Conservation (phyloP, 1,140 invertebrate genomes). For the Drosophila insularis region DNA sequence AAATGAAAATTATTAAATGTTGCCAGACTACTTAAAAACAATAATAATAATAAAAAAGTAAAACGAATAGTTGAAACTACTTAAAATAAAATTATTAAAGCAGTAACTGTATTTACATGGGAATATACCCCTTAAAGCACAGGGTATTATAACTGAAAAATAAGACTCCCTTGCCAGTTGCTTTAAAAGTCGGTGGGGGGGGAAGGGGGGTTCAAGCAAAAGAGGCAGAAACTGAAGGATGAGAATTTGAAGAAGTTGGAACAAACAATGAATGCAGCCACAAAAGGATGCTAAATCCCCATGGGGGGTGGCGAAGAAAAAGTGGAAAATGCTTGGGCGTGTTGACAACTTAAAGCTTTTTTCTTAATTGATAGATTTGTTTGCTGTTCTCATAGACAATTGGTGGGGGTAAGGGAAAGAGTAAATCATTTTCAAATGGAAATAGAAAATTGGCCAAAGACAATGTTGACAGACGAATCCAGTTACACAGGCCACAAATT, state of each 20-base stretch:
- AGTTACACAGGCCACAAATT: neutral
- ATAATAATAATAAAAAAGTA: no score
- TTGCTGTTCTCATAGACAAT: slow-evolving; percentile 9
- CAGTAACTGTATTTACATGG: no score
- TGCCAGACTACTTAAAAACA: neutral
- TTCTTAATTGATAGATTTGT: slow-evolving; percentile 63
- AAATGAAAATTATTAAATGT: neutral
- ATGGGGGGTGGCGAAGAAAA: slow-evolving; percentile 1
- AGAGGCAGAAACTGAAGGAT: neutral
- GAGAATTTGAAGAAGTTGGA: slow-evolving; percentile 1
- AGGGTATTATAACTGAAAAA: slow-evolving; percentile 11
- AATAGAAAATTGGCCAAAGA: neutral
- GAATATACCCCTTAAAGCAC: slow-evolving; percentile 11
- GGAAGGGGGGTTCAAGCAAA: neutral
- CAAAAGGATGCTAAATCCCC: slow-evolving; percentile 23
- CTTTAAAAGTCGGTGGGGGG: neutral
- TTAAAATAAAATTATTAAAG: no score
- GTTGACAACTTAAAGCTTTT: slow-evolving; percentile 62
- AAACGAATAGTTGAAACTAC: no score
- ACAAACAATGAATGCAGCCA: slow-evolving; percentile 64
- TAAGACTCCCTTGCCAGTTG: slow-evolving; percentile 8
- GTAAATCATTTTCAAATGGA: neutral
- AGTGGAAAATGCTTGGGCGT: slow-evolving; percentile 45
- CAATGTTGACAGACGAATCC: neutral
- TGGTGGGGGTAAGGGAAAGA: neutral